Evolutionary conservation across 2,113 vertebrate species (phyloP).

Genomic region (Malurus melanocephalus): DNA sequence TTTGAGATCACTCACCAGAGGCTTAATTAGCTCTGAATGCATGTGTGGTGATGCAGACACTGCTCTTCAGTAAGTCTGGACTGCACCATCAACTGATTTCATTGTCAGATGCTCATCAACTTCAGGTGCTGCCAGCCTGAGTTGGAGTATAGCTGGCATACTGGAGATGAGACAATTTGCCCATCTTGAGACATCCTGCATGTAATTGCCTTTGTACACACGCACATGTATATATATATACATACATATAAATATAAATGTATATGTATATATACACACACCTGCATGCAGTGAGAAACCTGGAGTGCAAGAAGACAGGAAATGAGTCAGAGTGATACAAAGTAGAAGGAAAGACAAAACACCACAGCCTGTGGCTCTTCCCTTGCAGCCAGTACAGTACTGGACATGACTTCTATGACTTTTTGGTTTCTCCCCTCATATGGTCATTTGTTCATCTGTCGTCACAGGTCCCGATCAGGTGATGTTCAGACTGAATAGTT

Average conservation of each 20-base stretch:
- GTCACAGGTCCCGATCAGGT: conserved; percentile 26
- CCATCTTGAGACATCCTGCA: not conserved
- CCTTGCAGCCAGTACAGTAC: not conserved
- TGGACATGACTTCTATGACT: not conserved
- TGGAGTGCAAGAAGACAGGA: not conserved
- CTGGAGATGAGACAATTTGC: not conserved
- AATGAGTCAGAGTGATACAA: not conserved
- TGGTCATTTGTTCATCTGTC: conserved; percentile 52
- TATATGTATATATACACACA: not conserved
- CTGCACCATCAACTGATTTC: not conserved
- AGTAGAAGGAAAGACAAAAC: not conserved
- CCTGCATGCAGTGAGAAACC: not conserved
- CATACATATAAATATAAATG: not conserved
- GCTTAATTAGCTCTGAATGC: not conserved
- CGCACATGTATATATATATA: not conserved
- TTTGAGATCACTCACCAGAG: not conserved
- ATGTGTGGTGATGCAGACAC: not conserved
- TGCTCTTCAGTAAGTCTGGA: not conserved
- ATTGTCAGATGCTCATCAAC: not conserved
- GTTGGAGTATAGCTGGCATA: not conserved
- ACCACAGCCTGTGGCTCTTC: not conserved
- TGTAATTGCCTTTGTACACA: not conserved
- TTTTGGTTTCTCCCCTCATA: conserved; percentile 36
- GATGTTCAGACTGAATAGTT: conserved; percentile 42
- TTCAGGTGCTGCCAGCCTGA: not conserved